A percentile compares a stretch with the other conserved stretches of the same genome.
Conservation (phyloP, 2,113 vertebrate species). For the Hystrix cristata region DNA sequence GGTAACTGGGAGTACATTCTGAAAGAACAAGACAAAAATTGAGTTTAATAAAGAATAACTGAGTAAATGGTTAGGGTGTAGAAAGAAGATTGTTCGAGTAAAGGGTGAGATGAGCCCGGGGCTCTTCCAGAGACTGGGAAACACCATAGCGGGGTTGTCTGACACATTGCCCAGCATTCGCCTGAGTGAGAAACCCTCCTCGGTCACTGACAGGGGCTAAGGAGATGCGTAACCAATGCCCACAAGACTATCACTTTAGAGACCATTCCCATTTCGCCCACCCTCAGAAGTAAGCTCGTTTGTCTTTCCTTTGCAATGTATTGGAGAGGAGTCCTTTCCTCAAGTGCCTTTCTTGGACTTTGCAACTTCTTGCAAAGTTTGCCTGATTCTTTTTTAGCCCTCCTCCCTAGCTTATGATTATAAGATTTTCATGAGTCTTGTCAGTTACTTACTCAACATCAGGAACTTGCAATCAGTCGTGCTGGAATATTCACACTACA, state of each 20-base stretch:
- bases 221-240: not conserved
- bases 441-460: not conserved
- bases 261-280: not conserved
- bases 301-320: fast-evolving
- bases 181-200: not conserved
- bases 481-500: not conserved
- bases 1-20: not conserved
- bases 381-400: not conserved
- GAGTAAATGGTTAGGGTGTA: not conserved
- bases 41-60: not conserved
- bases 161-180: not conserved
- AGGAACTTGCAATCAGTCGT: not conserved
- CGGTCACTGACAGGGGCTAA: not conserved
- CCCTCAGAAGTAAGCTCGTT: not conserved
- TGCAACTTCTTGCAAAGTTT: not conserved
- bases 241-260: not conserved
- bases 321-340: not conserved
- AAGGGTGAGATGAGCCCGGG: fast-evolving
- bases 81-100: not conserved
- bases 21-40: not conserved
- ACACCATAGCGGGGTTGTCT: not conserved
- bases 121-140: not conserved
- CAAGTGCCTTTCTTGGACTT: not conserved
- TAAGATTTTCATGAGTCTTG: not conserved
- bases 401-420: not conserved